These are phyloP conservation scores for Rambutsinella grinnellia DNA, from an alignment of 2,888 invertebrate genomes.

Conservation along the genomic window DNA sequence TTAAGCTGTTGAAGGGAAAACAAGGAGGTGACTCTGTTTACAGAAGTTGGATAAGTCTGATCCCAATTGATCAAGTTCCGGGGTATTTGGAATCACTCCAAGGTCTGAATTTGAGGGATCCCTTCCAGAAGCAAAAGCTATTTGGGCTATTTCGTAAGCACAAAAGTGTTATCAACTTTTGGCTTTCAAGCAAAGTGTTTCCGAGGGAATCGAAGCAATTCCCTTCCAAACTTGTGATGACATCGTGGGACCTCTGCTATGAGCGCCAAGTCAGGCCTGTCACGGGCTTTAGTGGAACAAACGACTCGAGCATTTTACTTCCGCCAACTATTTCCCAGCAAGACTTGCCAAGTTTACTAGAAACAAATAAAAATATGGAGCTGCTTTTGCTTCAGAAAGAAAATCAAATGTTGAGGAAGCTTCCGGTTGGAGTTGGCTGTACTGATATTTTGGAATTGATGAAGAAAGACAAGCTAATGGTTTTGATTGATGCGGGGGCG, in stretches of 20 bases:
- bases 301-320: constrained; percentile 44
- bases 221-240: constrained; percentile 42
- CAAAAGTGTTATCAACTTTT: constrained; percentile 45
- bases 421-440: constrained; percentile 10
- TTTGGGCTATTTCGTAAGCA: constrained; percentile 32
- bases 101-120: constrained; percentile 41
- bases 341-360: constrained; percentile 27
- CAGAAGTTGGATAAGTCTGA: constrained; percentile 2
- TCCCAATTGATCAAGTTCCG: background rate
- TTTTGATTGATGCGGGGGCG: constrained; percentile 61
- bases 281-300: constrained; percentile 57
- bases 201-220: constrained; percentile 52
- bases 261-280: constrained; percentile 11
- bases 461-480: constrained; percentile 9
- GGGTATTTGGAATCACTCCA: background rate
- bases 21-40: constrained; percentile 1
- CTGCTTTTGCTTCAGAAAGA: constrained; percentile 20
- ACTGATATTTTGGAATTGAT: constrained; percentile 32
- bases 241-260: constrained; percentile 46
- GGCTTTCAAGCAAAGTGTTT: constrained; percentile 35
- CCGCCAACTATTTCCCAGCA: constrained; percentile 38
- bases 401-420: constrained; percentile 18
- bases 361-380: constrained; percentile 34
- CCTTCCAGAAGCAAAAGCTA: constrained; percentile 19
- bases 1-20: constrained; percentile 20